Conservation (phyloP, 2,113 vertebrate genomes). For the Ranitomeya imitator region DNA sequence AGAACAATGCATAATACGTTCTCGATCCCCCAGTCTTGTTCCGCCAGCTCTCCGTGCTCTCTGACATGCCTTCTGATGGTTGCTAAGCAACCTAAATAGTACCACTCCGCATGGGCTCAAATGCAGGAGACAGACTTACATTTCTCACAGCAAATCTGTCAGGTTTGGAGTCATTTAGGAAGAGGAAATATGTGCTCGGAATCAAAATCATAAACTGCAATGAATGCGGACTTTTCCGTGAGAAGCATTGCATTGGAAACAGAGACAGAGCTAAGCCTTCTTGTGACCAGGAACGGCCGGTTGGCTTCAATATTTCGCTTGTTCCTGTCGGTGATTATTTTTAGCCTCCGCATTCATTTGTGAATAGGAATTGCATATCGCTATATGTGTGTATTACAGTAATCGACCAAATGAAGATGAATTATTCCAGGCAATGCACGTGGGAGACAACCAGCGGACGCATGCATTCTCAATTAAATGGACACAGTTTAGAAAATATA, state of each 20-base stretch:
- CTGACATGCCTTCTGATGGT: conserved; percentile 51
- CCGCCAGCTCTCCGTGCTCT: conserved; percentile 36
- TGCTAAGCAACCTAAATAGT: conserved; percentile 58
- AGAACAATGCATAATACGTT: conserved; percentile 30
- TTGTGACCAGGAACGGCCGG: not conserved
- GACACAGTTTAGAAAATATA: not conserved
- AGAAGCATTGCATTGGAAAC: conserved; percentile 31
- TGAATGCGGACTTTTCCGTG: conserved; percentile 41
- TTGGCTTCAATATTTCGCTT: not conserved
- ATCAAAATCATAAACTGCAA: conserved; percentile 54
- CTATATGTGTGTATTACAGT: conserved; percentile 1
- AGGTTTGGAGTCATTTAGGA: conserved; percentile 54
- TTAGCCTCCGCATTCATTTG: not conserved
- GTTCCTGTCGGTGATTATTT: conserved; percentile 1
- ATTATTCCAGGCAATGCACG: not conserved
- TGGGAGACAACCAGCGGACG: not conserved
- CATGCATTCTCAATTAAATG: not conserved
- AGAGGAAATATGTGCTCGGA: conserved; percentile 54
- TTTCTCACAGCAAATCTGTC: conserved; percentile 56
- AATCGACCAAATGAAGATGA: conserved; percentile 36
- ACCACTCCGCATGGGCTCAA: conserved; percentile 55
- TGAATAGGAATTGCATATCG: not conserved
- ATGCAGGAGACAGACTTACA: conserved; percentile 49
- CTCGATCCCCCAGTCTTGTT: conserved; percentile 21
- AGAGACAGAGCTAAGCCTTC: not conserved